phyloP scores from a whole-genome alignment of 2,797 vertebrate species.

The Bovichtus diacanthus region DNA sequence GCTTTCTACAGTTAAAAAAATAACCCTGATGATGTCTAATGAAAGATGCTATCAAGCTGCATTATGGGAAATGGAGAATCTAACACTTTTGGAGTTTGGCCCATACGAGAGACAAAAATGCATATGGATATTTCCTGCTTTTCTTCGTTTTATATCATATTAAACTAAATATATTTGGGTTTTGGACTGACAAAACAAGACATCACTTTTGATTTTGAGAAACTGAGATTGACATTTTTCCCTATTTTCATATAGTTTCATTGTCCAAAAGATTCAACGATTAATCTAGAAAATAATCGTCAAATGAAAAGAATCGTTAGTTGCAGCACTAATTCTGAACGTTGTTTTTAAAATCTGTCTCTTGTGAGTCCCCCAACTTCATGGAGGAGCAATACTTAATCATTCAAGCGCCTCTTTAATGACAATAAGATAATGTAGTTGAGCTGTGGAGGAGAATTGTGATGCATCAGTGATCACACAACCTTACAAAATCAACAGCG shows the following conservation, averaged over 20 bases:
- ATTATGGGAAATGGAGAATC: slow-evolving; percentile 1
- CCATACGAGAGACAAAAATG: not conserved
- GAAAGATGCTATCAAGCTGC: not conserved
- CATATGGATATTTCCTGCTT: not conserved
- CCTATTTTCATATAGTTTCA: too few relatives aligned
- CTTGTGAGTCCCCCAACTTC: not conserved
- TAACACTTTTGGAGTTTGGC: not conserved
- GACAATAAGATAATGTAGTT: not conserved
- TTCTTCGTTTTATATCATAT: too few relatives aligned
- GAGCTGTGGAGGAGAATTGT: not conserved
- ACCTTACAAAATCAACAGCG: slow-evolving; percentile 2
- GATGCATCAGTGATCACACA: not conserved
- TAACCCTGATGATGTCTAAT: not conserved
- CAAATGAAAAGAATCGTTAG: too few relatives aligned
- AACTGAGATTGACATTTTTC: too few relatives aligned
- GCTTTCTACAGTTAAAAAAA: not conserved
- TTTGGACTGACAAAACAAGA: too few relatives aligned
- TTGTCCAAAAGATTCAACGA: too few relatives aligned
- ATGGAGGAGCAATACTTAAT: not conserved
- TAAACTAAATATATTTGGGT: too few relatives aligned
- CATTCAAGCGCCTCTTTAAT: not conserved
- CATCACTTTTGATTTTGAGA: too few relatives aligned
- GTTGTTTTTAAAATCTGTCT: not conserved
- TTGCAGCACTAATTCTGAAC: not conserved
- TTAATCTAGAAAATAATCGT: too few relatives aligned